A percentile compares a stretch with the other conserved stretches of the same genome.
Evolutionary conservation across 30 jellyfish, hydroid and myxozoan species (phyloP).

Genomic region (Aurelia sp.): DNA sequence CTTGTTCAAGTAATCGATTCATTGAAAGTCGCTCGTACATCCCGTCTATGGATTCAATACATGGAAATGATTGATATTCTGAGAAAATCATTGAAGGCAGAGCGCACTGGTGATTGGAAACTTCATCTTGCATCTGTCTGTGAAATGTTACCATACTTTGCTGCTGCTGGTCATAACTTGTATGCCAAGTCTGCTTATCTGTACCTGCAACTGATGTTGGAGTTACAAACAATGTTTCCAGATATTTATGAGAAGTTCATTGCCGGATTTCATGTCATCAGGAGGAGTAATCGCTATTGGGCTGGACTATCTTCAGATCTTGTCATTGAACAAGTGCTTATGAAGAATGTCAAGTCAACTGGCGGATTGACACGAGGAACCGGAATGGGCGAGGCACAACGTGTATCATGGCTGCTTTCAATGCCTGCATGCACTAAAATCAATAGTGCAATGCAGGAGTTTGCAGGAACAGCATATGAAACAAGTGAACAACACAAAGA

Average conservation of each 20-base stretch:
- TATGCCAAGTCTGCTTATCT: slow-evolving; percentile 23
- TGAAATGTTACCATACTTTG: slow-evolving; percentile 40
- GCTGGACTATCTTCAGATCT: neutral
- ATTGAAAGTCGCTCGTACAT: slow-evolving; percentile 19
- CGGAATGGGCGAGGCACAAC: slow-evolving; percentile 49
- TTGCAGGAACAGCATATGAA: slow-evolving; percentile 18
- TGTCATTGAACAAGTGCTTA: slow-evolving; percentile 61
- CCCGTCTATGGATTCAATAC: slow-evolving; percentile 31
- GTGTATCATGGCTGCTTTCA: slow-evolving; percentile 38
- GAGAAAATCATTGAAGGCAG: slow-evolving; percentile 23
- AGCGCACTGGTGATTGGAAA: slow-evolving; percentile 28
- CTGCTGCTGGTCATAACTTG: slow-evolving; percentile 55
- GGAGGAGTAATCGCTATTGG: slow-evolving; percentile 40
- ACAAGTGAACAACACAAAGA: slow-evolving; percentile 72
- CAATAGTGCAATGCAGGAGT: slow-evolving; percentile 44
- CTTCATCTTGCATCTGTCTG: slow-evolving; percentile 7
- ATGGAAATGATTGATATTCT: slow-evolving; percentile 48
- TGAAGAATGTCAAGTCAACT: slow-evolving; percentile 45
- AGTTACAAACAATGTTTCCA: neutral
- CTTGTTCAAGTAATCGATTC: neutral
- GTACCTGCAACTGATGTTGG: slow-evolving; percentile 15
- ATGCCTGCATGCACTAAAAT: slow-evolving; percentile 50
- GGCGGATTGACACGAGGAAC: slow-evolving; percentile 58
- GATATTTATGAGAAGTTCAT: slow-evolving; percentile 9
- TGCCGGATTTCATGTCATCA: slow-evolving; percentile 29